Evolutionary conservation across 1,140 invertebrate species (phyloP), one percentile per base, ranked within the genome.

Genomic region (Alviniconcha marisindica): DNA sequence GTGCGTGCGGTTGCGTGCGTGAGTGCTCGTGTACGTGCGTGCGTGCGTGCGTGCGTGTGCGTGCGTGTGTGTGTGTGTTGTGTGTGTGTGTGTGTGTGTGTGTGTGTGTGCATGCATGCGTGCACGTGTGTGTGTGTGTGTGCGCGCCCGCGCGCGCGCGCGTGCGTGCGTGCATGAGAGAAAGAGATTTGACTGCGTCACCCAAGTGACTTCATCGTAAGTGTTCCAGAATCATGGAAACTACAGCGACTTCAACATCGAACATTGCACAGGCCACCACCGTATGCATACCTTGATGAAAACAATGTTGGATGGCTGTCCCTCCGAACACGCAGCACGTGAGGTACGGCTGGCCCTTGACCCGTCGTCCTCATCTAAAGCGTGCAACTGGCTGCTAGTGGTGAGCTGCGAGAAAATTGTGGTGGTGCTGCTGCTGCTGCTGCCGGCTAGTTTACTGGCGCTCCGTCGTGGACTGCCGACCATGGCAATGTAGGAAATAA

Each of bases 31-130:
- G 73, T 77, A n/a, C 48, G 42, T 44, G 38, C 33, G 38, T 44
- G 7, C 33, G 10, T 10, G 40, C 51, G 2, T 77, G 38, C 33
- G 33, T 44, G 38, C 24, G 51, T 40, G 14, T 77, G 51, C 33
- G 38, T 44, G 40, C 42, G 51, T 77, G 15, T 44, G 40, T 38
- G 74, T 44, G 74, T 77, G 18, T 48, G 38, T 15, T 74, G n/a
- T 74, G 71, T 31, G n/a, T 33, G 71, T 71, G n/a, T 71, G 66
- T 71, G 36, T 71, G 66, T 71, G 66, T 71, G 28, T 71, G 66
- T 71, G 66, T n/a, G 66, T 71, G 66, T n/a, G 66, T 71, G 66
- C 36, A n/a, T 71, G 66, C 36, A n/a, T 71, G 66, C 36, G 66
- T 31, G 66, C 36, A n/a, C 36, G 66, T 12, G n/a, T n/a, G 66